These are phyloP conservation scores for Trachythela sp. DNA, from an alignment of 64 coral and sea anemone species.

Conservation along the genomic window DNA sequence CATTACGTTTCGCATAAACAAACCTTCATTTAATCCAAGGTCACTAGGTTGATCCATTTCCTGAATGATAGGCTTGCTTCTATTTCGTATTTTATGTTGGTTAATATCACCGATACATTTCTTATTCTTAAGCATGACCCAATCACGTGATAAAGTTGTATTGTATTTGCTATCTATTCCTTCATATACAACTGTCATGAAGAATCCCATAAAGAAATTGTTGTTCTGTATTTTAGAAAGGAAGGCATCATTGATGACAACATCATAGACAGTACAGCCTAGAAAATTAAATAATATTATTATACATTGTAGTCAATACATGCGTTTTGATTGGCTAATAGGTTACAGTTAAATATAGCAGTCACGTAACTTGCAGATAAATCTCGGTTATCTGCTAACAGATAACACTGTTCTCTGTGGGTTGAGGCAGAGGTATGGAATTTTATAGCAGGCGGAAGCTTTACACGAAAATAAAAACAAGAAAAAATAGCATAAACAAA, in stretches of 20 bases:
- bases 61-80: slow-evolving; percentile 90
- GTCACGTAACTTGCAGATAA: too few relatives aligned
- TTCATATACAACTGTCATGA: slow-evolving; percentile 83
- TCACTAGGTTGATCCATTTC: slow-evolving; percentile 51
- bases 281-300: background rate
- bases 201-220: slow-evolving; percentile 79
- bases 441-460: too few relatives aligned
- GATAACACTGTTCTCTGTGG: too few relatives aligned
- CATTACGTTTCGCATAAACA: too few relatives aligned
- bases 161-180: slow-evolving; percentile 90
- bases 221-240: slow-evolving; percentile 63
- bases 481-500: too few relatives aligned
- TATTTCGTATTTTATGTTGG: slow-evolving; percentile 57
- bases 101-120: slow-evolving; percentile 76
- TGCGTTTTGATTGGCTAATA: background rate
- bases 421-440: too few relatives aligned
- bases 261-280: slow-evolving; percentile 93
- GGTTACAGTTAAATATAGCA: background rate
- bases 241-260: slow-evolving; percentile 70
- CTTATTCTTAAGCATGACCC: slow-evolving; percentile 86
- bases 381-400: too few relatives aligned
- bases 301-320: background rate
- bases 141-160: slow-evolving; percentile 59
- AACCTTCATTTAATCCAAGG: slow-evolving; percentile 9
- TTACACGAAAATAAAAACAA: too few relatives aligned